Base-by-base conservation (phyloP, 2,113 vertebrate genomes). In the Aplodontia rufa region DNA sequence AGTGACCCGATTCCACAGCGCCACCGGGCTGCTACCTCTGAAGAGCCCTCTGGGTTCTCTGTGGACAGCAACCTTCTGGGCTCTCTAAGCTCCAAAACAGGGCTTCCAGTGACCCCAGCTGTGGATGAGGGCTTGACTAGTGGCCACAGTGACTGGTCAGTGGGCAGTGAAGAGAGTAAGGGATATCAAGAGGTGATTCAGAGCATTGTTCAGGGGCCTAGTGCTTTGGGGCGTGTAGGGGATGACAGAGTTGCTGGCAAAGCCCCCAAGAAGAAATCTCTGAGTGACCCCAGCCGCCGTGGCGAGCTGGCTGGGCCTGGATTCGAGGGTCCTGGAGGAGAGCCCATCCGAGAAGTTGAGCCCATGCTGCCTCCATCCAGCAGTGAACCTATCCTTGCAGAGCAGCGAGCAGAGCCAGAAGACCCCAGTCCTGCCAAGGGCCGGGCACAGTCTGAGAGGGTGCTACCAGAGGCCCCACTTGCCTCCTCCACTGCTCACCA, bases 1-100 rank as follows among this genome's bases (percentile, higher is more conserved):
- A 99, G 99, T 5, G 99, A 99, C 97, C 99, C 99, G 28, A 99
- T 99, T 99, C 99, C 99, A 58, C 99, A 99, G 94, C 98, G 99
- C 28, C 95, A 98, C 49, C 98, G 99, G 89, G 98, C 98, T 0
- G 96, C 99, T 84, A 40, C 98, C 0, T 93, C 96, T 6, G 99
- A 99, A 93, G 99, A 99, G 40, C 97, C 98, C 0, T 98, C 98
- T 87, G 99, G 97, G n/a, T 99, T 99, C 97, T 99, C 99, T 0
- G 98, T 99, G 0, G 99, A 99, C 98, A 99, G 99, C 97, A 99
- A 99, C 97, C 98, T 99, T 49, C 98, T 99, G 92, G 99, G 99
- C 30, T 99, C 99, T 0, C 95, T 99, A 69, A 98, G 98, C 49
- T 19, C 98, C 81, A 99, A 99, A 97, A 94, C 97, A 0, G 98